A percentile compares a stretch with the other conserved stretches of the same genome.
Evolutionary conservation across 2,888 invertebrate species (phyloP).

Genomic region (Rutpela maculata): DNA sequence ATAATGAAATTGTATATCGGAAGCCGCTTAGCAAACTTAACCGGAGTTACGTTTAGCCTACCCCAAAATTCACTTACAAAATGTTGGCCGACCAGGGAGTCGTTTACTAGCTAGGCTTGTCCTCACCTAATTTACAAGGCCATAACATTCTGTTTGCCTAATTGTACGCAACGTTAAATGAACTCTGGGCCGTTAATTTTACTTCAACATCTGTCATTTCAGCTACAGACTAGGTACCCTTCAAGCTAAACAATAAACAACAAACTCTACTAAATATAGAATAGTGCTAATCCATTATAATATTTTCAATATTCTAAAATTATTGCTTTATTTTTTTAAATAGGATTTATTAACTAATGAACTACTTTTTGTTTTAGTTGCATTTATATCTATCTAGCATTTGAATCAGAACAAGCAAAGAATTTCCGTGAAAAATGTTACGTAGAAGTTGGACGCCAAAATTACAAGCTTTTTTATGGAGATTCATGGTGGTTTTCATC

Average conservation of each 20-base stretch:
- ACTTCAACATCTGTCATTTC: background rate
- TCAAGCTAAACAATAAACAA: background rate
- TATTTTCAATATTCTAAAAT: no score
- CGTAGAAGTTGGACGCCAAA: no score
- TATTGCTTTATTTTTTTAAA: no score
- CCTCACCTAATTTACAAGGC: background rate
- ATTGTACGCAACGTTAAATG: background rate
- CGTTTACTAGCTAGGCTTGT: background rate
- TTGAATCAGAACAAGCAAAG: no score
- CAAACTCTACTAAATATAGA: no score
- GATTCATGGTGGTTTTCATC: no score
- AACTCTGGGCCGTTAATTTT: background rate
- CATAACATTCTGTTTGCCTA: background rate
- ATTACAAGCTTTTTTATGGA: no score
- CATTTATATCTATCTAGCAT: no score
- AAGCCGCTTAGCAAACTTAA: background rate
- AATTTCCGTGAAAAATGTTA: no score
- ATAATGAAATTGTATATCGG: background rate
- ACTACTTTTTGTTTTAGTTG: no score
- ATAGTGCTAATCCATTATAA: no score
- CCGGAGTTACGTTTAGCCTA: background rate
- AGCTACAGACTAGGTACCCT: background rate
- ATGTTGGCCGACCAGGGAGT: conserved; percentile 1
- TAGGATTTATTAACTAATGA: no score
- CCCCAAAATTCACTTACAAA: background rate